A percentile compares a stretch with the other conserved stretches of the same genome.
phyloP scores from a whole-genome alignment of 2,113 vertebrate genomes.

The Anas platyrhynchos region DNA sequence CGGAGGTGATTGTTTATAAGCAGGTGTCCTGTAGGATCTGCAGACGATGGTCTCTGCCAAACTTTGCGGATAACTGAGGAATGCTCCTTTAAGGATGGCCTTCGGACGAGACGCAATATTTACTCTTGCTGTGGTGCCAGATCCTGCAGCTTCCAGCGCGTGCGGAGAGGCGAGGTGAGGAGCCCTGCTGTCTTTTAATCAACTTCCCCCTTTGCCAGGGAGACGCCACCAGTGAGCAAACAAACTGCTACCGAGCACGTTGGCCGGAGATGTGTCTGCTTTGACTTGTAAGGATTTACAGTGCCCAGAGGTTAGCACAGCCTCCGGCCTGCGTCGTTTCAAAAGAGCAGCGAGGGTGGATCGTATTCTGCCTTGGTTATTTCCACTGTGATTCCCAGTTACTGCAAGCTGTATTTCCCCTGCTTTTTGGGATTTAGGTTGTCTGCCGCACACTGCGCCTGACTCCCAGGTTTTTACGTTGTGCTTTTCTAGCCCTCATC shows the following conservation, averaged over 20 bases:
- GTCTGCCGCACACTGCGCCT: neutral
- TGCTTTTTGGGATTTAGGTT: neutral
- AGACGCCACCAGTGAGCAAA: neutral
- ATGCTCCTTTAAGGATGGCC: neutral
- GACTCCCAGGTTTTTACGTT: neutral
- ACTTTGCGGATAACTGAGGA: neutral
- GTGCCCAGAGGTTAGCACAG: neutral
- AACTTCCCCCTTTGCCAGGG: neutral
- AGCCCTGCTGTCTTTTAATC: slow-evolving; percentile 7
- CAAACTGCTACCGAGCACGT: neutral
- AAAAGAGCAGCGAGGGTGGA: neutral
- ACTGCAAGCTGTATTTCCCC: neutral
- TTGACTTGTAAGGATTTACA: neutral
- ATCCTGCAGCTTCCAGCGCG: neutral
- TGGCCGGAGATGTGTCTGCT: neutral
- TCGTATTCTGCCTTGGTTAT: neutral
- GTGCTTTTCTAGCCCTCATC: neutral
- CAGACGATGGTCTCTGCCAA: neutral
- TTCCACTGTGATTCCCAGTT: neutral
- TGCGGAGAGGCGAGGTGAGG: neutral
- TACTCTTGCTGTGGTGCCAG: neutral
- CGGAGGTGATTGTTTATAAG: neutral
- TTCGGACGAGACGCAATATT: neutral
- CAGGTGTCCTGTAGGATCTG: neutral
- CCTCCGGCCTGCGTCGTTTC: neutral